A percentile compares a stretch with the other conserved stretches of the same genome.
These are phyloP conservation scores for Channa argus DNA, from an alignment of 2,113 vertebrate species.

Conservation along the genomic window DNA sequence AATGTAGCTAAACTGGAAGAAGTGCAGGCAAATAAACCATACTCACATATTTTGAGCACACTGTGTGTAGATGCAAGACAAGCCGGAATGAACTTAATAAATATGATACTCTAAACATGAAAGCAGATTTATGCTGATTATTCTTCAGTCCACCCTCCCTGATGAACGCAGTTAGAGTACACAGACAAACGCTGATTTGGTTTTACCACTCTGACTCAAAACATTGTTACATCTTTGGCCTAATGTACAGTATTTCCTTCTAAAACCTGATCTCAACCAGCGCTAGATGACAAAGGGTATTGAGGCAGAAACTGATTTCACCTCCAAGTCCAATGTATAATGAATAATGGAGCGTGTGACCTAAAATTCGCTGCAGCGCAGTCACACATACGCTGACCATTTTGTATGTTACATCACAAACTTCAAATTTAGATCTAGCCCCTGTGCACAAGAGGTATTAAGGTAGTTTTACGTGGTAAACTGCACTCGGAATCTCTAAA, in stretches of 20 bases:
- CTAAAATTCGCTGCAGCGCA: conserved; percentile 59
- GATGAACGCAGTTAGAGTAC: too few species aligned
- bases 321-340: conserved; percentile 52
- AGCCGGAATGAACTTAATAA: background rate
- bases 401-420: conserved; percentile 5
- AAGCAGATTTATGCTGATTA: background rate
- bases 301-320: conserved; percentile 61
- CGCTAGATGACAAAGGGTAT: conserved; percentile 40
- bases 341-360: conserved; percentile 74
- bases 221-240: too few species aligned
- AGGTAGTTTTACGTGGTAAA: background rate
- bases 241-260: background rate
- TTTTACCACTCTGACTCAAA: background rate
- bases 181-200: too few species aligned
- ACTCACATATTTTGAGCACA: background rate
- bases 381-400: conserved; percentile 24
- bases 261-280: conserved; percentile 34
- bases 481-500: background rate
- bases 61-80: background rate
- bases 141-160: background rate
- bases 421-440: conserved; percentile 9
- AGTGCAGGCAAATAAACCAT: too few species aligned
- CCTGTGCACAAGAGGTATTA: background rate
- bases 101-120: background rate
- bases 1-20: too few species aligned